These are phyloP conservation scores for Zalophus californianus DNA, from an alignment of 2,797 vertebrate genomes.

Conservation along the genomic window DNA sequence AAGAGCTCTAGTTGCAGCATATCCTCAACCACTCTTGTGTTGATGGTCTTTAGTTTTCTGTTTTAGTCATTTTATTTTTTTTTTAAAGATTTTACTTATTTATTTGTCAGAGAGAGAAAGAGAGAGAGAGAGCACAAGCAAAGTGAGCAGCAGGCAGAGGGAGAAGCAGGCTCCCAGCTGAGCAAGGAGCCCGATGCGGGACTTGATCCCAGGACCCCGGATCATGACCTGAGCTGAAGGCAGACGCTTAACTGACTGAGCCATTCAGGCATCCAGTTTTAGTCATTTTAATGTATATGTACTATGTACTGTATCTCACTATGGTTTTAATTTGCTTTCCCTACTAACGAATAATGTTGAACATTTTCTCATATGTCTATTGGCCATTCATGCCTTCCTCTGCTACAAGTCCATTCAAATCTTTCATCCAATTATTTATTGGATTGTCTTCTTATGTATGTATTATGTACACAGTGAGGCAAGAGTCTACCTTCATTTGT, in stretches of 20 bases:
- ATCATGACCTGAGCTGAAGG: no score
- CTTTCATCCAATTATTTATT: neutral
- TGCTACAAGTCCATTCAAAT: neutral
- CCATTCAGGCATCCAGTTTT: neutral
- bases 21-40: neutral
- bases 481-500: neutral
- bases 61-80: neutral
- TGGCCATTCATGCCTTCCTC: neutral
- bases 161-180: no score
- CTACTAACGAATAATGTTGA: neutral
- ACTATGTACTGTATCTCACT: neutral
- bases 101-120: no score
- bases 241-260: no score
- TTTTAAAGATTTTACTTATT: no score
- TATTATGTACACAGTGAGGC: neutral
- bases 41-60: neutral
- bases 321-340: neutral
- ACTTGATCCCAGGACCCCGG: no score
- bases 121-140: no score
- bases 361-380: neutral
- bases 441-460: neutral
- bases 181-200: no score
- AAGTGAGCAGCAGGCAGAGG: no score
- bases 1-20: neutral
- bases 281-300: neutral